Base-by-base conservation (phyloP, 2,113 vertebrate genomes). In the Grallaria varia region DNA sequence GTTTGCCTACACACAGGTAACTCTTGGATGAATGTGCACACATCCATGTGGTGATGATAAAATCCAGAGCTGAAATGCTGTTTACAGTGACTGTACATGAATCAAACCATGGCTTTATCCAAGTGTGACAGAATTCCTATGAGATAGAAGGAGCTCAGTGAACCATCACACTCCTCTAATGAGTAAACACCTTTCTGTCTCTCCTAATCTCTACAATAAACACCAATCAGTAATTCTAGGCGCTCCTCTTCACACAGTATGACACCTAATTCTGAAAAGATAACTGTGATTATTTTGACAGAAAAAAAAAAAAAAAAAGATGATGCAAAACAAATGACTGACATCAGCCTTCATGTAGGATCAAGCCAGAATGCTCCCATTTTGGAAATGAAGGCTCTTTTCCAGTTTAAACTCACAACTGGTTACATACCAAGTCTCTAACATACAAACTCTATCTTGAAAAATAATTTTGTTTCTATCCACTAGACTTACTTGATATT, bases 171-270 rank as follows among this genome's bases (percentile, higher is more conserved):
- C 63, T 66, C 28, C 63, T 87, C 77, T 80, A 91, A 95, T 13
- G 76, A 90, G 30, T 87, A 91, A 96, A 95, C 82, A 95, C 69
- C 56, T 92, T 90, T 92, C 64, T 80, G 39, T 67, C 59, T 87
- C 22, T 79, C 66, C 72, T 90, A 91, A 94, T 89, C 91, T 79
- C 74, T 87, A 94, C 69, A 91, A 58, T 81, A 96, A 96, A 93
- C 39, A 90, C 17, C 67, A 55, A 31, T 39, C 78, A 55, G 37
- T 58, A 93, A 87, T 68, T 91, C 49, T 35, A 87, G 63, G 19
- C 31, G 76, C 84, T 94, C 45, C 22, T 63, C 81, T 75, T 79
- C 67, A 67, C 2, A 5, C 23, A 37, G 18, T 27, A 84, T 53
- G 59, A 83, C 71, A 94, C 21, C 3, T 45, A 93, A 79, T 80